Evolutionary conservation across 1,140 invertebrate species (phyloP).

Genomic region (Cotesia glomerata): DNA sequence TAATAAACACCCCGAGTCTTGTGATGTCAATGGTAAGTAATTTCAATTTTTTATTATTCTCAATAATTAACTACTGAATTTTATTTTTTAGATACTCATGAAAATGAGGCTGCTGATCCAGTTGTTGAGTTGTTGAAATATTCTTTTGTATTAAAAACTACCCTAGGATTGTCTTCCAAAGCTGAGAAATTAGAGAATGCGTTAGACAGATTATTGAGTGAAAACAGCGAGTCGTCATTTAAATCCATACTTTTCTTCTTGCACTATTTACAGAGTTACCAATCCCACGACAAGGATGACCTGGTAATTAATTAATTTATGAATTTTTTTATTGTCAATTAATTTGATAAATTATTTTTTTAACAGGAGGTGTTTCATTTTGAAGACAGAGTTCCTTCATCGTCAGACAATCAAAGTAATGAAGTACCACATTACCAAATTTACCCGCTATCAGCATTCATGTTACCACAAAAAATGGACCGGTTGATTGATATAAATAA

Average conservation of each 20-base stretch:
- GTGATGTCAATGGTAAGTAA: slow-evolving; percentile 19
- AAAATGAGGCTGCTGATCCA: slow-evolving; percentile 44
- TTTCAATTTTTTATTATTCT: neutral
- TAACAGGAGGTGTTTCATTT: slow-evolving; percentile 54
- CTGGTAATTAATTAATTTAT: slow-evolving; percentile 37
- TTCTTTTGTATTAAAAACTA: slow-evolving; percentile 45
- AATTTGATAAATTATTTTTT: slow-evolving; percentile 14
- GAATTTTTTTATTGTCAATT: slow-evolving; percentile 4
- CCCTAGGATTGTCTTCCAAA: slow-evolving; percentile 34
- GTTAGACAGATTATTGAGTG: slow-evolving; percentile 37
- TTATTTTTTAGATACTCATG: slow-evolving; percentile 30
- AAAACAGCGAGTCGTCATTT: slow-evolving; percentile 13
- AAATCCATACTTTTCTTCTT: slow-evolving; percentile 46
- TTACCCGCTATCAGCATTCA: slow-evolving; percentile 52
- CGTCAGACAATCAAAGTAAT: slow-evolving; percentile 1
- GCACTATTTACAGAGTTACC: slow-evolving; percentile 45
- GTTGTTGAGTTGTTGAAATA: slow-evolving; percentile 52
- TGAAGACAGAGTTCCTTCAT: slow-evolving; percentile 45
- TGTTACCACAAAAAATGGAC: slow-evolving; percentile 50
- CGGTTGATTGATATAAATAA: slow-evolving; percentile 36
- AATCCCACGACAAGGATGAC: slow-evolving; percentile 33
- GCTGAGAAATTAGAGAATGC: slow-evolving; percentile 48
- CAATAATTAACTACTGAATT: too few species aligned
- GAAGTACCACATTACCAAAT: slow-evolving; percentile 46
- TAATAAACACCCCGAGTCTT: slow-evolving; percentile 40